Percentiles rank a stretch among this genome's conserved stretches.
Conservation (phyloP, 2,113 vertebrate species). For the Neolamprologus tretocephalus region DNA sequence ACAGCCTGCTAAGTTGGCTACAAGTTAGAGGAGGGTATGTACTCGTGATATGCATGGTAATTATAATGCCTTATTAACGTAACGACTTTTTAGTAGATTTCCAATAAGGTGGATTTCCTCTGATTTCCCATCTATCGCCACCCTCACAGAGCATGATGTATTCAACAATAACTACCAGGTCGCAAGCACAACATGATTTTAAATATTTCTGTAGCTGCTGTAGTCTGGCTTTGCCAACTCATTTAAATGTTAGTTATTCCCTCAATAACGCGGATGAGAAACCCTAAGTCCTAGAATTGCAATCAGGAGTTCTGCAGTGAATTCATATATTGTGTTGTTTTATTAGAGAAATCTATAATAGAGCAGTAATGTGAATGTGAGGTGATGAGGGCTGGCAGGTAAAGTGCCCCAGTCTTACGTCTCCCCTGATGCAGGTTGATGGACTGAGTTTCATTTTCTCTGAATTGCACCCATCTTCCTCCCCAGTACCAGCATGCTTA, state of each 20-base stretch:
- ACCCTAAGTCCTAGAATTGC: not conserved
- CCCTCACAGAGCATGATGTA: not conserved
- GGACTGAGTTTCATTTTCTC: constrained; percentile 31
- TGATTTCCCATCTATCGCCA: not conserved
- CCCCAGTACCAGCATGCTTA: not conserved
- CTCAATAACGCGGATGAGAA: not conserved
- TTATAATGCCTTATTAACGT: not conserved
- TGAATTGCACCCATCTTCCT: not conserved
- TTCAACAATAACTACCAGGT: not conserved
- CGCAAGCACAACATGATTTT: not conserved
- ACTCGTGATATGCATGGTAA: not conserved
- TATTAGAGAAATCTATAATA: constrained; percentile 22
- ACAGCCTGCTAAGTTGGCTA: not conserved
- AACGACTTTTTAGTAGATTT: not conserved
- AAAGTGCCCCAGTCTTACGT: not conserved
- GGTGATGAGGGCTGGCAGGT: not conserved
- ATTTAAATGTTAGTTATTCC: not conserved
- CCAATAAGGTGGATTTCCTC: not conserved
- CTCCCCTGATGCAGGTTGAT: not conserved
- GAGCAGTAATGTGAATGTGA: not conserved
- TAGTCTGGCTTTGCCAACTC: not conserved
- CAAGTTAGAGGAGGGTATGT: not conserved
- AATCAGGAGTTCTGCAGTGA: not conserved
- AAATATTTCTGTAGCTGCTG: not conserved
- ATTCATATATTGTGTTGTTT: not conserved